Conservation (phyloP, 2,888 invertebrate genomes). For the Ormyrus labotus region DNA sequence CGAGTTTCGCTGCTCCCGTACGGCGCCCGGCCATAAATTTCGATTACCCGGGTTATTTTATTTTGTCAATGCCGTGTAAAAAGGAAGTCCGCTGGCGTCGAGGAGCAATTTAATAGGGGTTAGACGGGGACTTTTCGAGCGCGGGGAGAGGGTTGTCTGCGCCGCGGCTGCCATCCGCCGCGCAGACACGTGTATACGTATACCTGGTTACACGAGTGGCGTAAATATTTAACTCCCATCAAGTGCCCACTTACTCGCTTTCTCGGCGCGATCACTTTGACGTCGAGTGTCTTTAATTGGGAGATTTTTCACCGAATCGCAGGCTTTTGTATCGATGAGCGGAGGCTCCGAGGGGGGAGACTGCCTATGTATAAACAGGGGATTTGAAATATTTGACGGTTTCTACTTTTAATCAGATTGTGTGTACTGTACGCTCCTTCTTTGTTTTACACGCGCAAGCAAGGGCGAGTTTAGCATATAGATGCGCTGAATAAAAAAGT, state of each 20-base stretch:
- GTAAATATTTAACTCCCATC: constrained; percentile 69
- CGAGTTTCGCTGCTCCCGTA: constrained; percentile 61
- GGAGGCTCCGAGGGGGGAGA: too few species aligned
- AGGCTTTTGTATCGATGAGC: neutral
- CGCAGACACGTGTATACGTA: constrained; percentile 32
- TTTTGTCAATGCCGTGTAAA: constrained; percentile 57
- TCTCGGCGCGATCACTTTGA: constrained; percentile 31
- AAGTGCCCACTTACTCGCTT: constrained; percentile 60
- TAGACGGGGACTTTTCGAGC: constrained; percentile 56
- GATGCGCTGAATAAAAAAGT: neutral
- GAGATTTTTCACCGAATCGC: constrained; percentile 8
- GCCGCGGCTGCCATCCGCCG: constrained; percentile 29
- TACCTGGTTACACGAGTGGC: constrained; percentile 64
- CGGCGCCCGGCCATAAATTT: constrained; percentile 70
- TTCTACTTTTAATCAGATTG: too few species aligned
- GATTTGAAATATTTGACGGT: too few species aligned
- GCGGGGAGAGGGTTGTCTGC: constrained; percentile 50
- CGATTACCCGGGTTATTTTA: constrained; percentile 65
- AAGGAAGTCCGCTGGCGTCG: constrained; percentile 10
- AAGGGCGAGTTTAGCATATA: too few species aligned
- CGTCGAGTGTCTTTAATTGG: constrained; percentile 38
- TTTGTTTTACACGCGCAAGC: neutral
- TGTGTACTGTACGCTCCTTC: neutral
- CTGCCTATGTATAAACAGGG: too few species aligned
- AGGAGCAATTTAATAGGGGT: constrained; percentile 56